phyloP scores from a whole-genome alignment of 1,140 invertebrate species.

The Potamilus streckersoni region DNA sequence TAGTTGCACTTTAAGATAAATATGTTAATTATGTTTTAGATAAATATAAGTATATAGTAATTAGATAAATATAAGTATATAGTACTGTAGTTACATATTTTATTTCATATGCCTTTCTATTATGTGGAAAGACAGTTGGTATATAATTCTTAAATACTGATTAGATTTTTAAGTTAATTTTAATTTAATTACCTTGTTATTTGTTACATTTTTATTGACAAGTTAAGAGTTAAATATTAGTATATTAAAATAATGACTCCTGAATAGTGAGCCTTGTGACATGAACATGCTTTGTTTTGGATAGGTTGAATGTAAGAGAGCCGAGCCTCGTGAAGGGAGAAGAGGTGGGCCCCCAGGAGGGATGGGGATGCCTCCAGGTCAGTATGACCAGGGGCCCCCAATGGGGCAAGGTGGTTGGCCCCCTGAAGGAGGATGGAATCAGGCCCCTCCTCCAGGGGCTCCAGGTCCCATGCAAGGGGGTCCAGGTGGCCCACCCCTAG shows the following conservation, averaged over 20 bases:
- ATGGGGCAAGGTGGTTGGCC: background rate
- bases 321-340: conserved; percentile 13
- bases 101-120: background rate
- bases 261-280: background rate
- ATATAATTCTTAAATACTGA: background rate
- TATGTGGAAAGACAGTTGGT: background rate
- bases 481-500: background rate
- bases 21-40: too few relatives aligned
- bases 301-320: conserved; percentile 31
- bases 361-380: conserved; percentile 13
- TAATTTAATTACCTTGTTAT: background rate
- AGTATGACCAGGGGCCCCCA: conserved; percentile 4
- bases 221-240: background rate
- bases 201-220: background rate
- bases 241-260: background rate
- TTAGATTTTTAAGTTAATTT: background rate
- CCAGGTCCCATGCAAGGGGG: background rate
- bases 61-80: too few relatives aligned
- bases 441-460: background rate
- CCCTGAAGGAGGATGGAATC: background rate
- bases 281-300: background rate
- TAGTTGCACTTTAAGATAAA: too few relatives aligned
- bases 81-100: too few relatives aligned
- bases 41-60: too few relatives aligned
- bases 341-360: conserved; percentile 8